Conservation (phyloP, 2,113 vertebrate species). For the Saccopteryx leptura region DNA sequence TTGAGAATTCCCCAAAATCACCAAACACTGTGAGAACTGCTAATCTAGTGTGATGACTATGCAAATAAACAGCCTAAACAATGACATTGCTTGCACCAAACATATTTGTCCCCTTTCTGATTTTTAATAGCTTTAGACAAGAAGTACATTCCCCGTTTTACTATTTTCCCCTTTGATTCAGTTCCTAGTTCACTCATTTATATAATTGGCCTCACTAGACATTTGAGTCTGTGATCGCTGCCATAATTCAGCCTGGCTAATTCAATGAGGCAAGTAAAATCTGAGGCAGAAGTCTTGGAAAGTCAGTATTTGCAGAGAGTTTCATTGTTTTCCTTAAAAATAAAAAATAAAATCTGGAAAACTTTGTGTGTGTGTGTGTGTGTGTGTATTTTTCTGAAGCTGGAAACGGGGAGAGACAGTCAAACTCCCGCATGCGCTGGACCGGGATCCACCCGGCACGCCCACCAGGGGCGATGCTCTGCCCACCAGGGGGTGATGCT, state of each 20-base stretch:
- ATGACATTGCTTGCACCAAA: slow-evolving; percentile 39
- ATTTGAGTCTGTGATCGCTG: background rate
- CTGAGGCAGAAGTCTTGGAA: background rate
- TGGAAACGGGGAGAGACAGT: too few species aligned
- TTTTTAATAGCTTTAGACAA: slow-evolving; percentile 60
- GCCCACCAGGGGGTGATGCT: too few species aligned
- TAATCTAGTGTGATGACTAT: slow-evolving; percentile 42
- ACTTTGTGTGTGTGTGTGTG: too few species aligned
- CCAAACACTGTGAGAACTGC: background rate
- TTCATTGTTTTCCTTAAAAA: slow-evolving; percentile 30
- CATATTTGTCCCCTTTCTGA: background rate
- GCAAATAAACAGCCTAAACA: slow-evolving; percentile 32
- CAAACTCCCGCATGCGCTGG: too few species aligned
- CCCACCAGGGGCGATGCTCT: too few species aligned
- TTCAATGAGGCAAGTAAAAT: slow-evolving; percentile 49
- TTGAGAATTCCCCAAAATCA: slow-evolving; percentile 36
- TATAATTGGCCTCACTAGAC: slow-evolving; percentile 48
- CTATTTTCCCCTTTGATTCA: background rate
- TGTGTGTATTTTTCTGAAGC: too few species aligned
- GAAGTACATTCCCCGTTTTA: slow-evolving; percentile 21
- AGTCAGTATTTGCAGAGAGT: slow-evolving; percentile 20
- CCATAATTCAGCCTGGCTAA: background rate
- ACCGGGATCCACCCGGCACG: too few species aligned
- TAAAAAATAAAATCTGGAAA: background rate
- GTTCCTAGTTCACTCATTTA: background rate